Conservation (phyloP, 2,888 invertebrate species). For the Cyclophora punctaria region DNA sequence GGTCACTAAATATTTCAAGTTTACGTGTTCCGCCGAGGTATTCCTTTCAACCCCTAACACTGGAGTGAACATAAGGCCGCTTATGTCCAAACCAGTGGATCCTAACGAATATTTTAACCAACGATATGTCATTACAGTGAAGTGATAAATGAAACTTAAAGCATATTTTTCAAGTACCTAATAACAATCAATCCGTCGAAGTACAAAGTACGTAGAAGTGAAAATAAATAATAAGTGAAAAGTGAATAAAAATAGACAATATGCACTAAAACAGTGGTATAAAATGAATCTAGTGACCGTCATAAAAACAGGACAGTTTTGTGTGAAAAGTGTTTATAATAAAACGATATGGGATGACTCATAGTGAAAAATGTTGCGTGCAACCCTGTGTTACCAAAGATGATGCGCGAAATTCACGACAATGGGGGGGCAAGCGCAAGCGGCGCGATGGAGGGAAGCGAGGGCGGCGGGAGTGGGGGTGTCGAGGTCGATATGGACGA, state of each 20-base stretch:
- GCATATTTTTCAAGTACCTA: slow-evolving; percentile 58
- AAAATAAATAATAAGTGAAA: slow-evolving; percentile 33
- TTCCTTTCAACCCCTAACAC: slow-evolving; percentile 36
- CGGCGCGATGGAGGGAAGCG: slow-evolving; percentile 73
- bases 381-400: slow-evolving; percentile 63
- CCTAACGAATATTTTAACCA: slow-evolving; percentile 17
- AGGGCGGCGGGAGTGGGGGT: slow-evolving; percentile 72
- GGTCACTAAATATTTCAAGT: slow-evolving; percentile 22
- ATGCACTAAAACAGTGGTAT: slow-evolving; percentile 41
- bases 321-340: slow-evolving; percentile 54
- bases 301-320: slow-evolving; percentile 43
- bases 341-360: slow-evolving; percentile 75
- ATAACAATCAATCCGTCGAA: slow-evolving; percentile 60
- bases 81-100: slow-evolving; percentile 60
- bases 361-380: slow-evolving; percentile 69
- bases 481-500: slow-evolving; percentile 73
- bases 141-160: slow-evolving; percentile 56
- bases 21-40: slow-evolving; percentile 54
- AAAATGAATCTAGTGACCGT: slow-evolving; percentile 54
- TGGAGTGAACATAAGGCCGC: slow-evolving; percentile 55
- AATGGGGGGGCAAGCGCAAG: slow-evolving; percentile 64
- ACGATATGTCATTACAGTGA: slow-evolving; percentile 42
- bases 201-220: slow-evolving; percentile 63
- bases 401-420: slow-evolving; percentile 74
- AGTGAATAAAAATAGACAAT: slow-evolving; percentile 40